A percentile compares a stretch with the other conserved stretches of the same genome.
Evolutionary conservation across 1,140 invertebrate genomes (phyloP).

Genomic region (Akabosia matsudoensis): DNA sequence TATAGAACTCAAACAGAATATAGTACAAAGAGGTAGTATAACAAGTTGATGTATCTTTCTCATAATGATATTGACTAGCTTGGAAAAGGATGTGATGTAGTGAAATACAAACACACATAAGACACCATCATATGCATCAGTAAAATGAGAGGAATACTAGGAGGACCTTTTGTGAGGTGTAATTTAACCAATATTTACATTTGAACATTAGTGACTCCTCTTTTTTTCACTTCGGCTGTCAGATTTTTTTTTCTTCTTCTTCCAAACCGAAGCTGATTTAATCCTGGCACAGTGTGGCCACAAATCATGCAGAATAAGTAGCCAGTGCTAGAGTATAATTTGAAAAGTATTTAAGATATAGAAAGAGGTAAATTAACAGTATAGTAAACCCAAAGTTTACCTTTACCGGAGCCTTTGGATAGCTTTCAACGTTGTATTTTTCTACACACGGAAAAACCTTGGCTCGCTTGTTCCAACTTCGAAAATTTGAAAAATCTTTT

Average conservation of each 20-base stretch:
- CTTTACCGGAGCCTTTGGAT: background rate
- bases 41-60: background rate
- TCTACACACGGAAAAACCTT: background rate
- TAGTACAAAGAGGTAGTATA: too few relatives aligned
- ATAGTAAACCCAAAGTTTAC: background rate
- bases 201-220: conserved; percentile 15
- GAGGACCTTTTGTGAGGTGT: conserved; percentile 5
- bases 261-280: conserved; percentile 7
- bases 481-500: background rate
- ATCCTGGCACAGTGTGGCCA: conserved; percentile 21
- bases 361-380: background rate
- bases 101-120: background rate
- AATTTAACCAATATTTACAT: conserved; percentile 24
- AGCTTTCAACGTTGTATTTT: background rate
- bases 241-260: too few relatives aligned
- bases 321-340: background rate
- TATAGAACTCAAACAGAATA: too few relatives aligned
- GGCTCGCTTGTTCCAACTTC: background rate
- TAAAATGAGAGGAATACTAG: conserved; percentile 9
- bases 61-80: background rate
- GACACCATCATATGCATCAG: background rate
- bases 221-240: conserved; percentile 14
- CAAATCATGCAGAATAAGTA: background rate
- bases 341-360: background rate
- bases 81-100: background rate